A percentile compares a stretch with the other conserved stretches of the same genome.
These are phyloP conservation scores for Ictidomys tridecemlineatus DNA, from an alignment of 2,113 vertebrate species.

Conservation along the genomic window DNA sequence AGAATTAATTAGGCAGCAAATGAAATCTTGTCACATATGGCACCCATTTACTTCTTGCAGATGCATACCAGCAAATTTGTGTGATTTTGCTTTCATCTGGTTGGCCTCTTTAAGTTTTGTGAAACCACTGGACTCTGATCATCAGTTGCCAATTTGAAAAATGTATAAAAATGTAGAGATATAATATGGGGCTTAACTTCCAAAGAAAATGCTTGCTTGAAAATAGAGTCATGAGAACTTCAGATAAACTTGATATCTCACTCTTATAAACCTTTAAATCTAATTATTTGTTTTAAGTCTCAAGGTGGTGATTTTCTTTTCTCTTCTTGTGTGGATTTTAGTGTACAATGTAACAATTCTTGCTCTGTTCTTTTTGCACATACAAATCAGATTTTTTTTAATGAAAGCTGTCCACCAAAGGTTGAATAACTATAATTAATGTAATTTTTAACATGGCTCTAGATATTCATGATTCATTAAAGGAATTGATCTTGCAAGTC, in stretches of 20 bases:
- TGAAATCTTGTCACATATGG: constrained; percentile 79
- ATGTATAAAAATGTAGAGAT: not conserved
- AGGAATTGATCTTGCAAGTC: not conserved
- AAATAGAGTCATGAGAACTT: not conserved
- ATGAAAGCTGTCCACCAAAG: not conserved
- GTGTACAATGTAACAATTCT: not conserved
- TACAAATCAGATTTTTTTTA: not conserved
- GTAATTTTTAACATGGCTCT: not conserved
- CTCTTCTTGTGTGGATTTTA: not conserved
- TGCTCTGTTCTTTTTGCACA: not conserved
- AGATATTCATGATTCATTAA: not conserved
- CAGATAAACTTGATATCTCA: not conserved
- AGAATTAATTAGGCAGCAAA: constrained; percentile 78
- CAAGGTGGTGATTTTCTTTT: not conserved
- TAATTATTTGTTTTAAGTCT: not conserved
- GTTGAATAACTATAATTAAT: not conserved
- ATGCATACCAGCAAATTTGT: not conserved
- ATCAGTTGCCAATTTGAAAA: not conserved
- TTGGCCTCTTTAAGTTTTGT: constrained; percentile 47
- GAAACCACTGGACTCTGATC: constrained; percentile 23
- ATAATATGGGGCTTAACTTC: not conserved
- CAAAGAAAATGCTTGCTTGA: not conserved
- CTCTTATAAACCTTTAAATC: not conserved
- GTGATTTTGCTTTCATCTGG: constrained; percentile 45
- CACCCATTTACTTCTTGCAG: constrained; percentile 68